Evolutionary conservation across 2,888 invertebrate species (phyloP), one percentile per base, ranked within the genome.

Genomic region (Drosophila parthenogenetica): DNA sequence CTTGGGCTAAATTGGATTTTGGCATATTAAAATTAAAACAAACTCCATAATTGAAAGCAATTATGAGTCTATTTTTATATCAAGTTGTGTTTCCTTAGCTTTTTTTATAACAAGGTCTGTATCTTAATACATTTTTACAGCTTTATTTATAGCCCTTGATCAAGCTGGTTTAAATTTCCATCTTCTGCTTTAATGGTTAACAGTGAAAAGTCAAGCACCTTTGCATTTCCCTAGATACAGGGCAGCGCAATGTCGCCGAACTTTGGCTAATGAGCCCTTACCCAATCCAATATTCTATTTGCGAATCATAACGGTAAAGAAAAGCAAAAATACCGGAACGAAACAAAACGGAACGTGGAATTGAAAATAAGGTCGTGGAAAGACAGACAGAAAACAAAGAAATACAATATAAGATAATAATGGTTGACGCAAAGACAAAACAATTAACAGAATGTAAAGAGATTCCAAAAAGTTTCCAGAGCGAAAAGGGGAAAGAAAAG

Each of bases 381-480:
- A 14, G n/a, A 61, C 42, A 54, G 35, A 11, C 42, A 54, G 35
- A 10, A 49, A 25, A 43, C 14, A 58, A 14, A 49, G 46, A 14
- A 57, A 62, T 22, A 35, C 13, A 4, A 5, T 3, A 29, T 14
- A 29, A 58, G 55, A 48, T 32, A 37, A 53, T 51, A 60, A 68
- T 58, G 63, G 19, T 50, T 48, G 32, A 49, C 48, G 39, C 53
- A 39, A 57, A 46, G 43, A 43, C 54, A 58, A 43, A 68, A 71
- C 61, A 62, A 55, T 42, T 25, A 67, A 48, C 17, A 43, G 40
- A 60, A 71, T 49, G 46, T 40, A 37, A 43, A 60, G 67, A 58
- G 66, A 67, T 57, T 42, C 55, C 49, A 13, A 69, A 68, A 82
- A 78, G 65, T 75, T 77, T 65, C 13, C 54, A 70, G 22, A 59